Evolutionary conservation across 2,113 vertebrate species (phyloP), one percentile per base, ranked within the genome.

Genomic region (Catharus bicknelli): DNA sequence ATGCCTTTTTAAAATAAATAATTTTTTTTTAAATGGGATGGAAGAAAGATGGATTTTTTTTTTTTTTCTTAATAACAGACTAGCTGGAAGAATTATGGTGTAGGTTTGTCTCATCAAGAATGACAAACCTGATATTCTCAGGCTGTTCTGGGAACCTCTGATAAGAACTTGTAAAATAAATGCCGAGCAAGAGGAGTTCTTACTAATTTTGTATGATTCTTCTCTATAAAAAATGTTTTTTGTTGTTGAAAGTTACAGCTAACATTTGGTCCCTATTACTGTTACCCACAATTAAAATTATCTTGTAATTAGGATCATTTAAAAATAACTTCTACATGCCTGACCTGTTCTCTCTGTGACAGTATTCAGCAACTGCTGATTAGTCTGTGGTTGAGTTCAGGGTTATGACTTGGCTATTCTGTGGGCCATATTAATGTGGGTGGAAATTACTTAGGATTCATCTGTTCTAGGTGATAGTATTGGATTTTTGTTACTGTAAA

Each of bases 331-430:
- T 76, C 5, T 66, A 9, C 5, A 0, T 73, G 67, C 63, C 50
- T 73, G 82, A 85, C 82, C 58, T 91, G 66, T 94, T 90, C 50
- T 59, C 36, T 95, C 11, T 80, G 70, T 80, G 81, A 89, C 80
- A 81, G 58, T 55, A 45, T 73, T 91, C 16, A 16, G 67, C n/a
- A 92, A 76, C 45, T 83, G 50, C 70, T 69, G 66, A 64, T 94
- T 86, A 88, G 23, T 84, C 25, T 89, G 64, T 94, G 89, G 53
- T 47, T 74, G 66, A 20, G 58, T 85, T 76, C 77, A 40, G 50
- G 23, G 32, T 38, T 79, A 26, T 87, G 59, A 83, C 83, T 74
- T 55, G 55, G 42, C 32, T 90, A 3, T 85, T 94, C 72, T 77
- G 40, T 1, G 1, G 55, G 29, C 34, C 73, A 0, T 64, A 34